Percentiles rank a stretch among this genome's conserved stretches.
These are phyloP conservation scores for Egretta garzetta DNA, from an alignment of 2,113 vertebrate species.

Conservation along the genomic window DNA sequence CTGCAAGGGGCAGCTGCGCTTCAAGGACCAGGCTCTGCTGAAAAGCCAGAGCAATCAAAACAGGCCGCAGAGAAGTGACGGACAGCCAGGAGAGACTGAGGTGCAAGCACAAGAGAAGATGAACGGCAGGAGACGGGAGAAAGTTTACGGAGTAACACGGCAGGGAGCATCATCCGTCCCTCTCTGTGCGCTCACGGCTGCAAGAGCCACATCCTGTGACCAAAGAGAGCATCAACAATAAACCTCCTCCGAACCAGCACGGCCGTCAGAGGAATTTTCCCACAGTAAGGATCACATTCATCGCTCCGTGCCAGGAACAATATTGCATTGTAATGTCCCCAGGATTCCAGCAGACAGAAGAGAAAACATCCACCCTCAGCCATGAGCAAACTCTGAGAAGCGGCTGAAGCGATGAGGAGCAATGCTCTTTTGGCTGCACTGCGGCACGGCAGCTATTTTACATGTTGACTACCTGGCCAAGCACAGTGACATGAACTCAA, in stretches of 20 bases:
- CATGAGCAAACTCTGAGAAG: background rate
- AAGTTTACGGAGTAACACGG: background rate
- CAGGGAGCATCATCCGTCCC: background rate
- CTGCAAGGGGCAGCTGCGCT: background rate
- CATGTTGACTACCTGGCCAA: accelerated
- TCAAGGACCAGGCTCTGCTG: background rate
- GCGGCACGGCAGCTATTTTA: background rate
- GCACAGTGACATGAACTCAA: background rate
- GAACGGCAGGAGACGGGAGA: background rate
- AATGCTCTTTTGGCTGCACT: background rate
- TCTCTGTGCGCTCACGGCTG: background rate
- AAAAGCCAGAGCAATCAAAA: background rate
- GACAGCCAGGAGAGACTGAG: background rate
- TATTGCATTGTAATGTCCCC: background rate
- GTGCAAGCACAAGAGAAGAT: background rate
- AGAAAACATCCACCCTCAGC: background rate
- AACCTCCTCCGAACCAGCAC: background rate
- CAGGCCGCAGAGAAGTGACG: background rate
- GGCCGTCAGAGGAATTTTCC: conserved; percentile 14
- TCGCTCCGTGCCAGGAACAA: background rate
- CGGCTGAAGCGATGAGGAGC: background rate
- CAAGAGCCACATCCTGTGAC: conserved; percentile 22
- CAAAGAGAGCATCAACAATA: background rate
- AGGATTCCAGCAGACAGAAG: background rate
- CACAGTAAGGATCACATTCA: conserved; percentile 21